A percentile compares a stretch with the other conserved stretches of the same genome.
Evolutionary conservation across 2,888 invertebrate genomes (phyloP).

Genomic region (Eutolmus rufibarbis): DNA sequence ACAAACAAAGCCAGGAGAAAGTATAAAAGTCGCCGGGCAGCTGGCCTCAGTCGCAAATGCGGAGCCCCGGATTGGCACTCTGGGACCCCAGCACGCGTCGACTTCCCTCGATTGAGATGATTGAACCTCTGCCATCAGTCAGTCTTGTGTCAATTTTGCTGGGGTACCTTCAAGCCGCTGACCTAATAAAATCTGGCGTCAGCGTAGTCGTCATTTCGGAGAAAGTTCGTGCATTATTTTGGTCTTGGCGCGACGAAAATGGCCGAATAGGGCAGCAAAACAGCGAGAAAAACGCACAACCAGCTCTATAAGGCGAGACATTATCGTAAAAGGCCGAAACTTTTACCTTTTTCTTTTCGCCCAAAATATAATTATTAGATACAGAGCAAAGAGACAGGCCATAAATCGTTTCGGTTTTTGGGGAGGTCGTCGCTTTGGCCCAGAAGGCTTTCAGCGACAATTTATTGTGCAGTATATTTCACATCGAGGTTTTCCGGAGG

Average conservation of each 20-base stretch:
- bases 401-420: neutral
- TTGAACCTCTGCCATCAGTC: conserved; percentile 3
- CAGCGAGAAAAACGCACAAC: neutral
- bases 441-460: neutral
- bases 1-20: conserved; percentile 7
- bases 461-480: neutral
- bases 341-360: conserved; percentile 6
- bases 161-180: conserved; percentile 4
- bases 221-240: conserved; percentile 24
- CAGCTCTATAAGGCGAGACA: conserved; percentile 1
- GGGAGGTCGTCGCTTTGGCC: neutral
- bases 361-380: neutral
- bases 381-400: neutral
- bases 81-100: neutral
- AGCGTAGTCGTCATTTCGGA: conserved; percentile 13
- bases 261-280: conserved; percentile 2
- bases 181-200: conserved; percentile 29
- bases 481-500: neutral
- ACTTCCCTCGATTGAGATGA: neutral
- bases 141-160: conserved; percentile 13
- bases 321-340: conserved; percentile 3
- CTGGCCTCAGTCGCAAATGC: neutral
- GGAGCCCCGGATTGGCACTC: neutral
- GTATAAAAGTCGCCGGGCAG: neutral
- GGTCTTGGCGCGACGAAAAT: neutral